Evolutionary conservation across 1,140 invertebrate genomes (phyloP).

Genomic region (Pseudoatta argentina): DNA sequence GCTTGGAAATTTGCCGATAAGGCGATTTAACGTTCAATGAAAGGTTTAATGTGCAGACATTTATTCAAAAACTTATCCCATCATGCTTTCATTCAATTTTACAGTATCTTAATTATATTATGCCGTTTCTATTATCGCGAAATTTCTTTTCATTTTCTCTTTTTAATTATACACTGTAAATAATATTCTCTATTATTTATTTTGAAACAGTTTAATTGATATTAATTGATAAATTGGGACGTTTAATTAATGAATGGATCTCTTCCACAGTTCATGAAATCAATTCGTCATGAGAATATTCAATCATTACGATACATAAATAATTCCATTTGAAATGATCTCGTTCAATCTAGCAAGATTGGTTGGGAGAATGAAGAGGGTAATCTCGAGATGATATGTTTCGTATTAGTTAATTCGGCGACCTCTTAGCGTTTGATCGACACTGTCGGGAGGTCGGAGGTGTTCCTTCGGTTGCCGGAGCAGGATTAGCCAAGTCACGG

Average conservation of each 20-base stretch:
- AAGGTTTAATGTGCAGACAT: not conserved
- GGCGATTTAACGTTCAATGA: conserved; percentile 38
- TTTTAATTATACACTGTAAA: not conserved
- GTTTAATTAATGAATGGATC: not conserved
- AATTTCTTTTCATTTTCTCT: not conserved
- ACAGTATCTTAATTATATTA: not conserved
- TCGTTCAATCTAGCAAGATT: not conserved
- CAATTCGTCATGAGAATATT: not conserved
- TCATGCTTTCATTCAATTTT: not conserved
- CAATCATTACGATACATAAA: not conserved
- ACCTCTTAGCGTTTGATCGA: conserved; percentile 37
- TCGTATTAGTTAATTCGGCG: conserved; percentile 25
- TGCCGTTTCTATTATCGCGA: not conserved
- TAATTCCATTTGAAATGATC: not conserved
- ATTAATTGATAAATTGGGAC: not conserved
- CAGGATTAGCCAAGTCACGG: conserved; percentile 59
- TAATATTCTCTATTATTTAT: not conserved
- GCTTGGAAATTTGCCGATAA: conserved; percentile 45
- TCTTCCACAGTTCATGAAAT: not conserved
- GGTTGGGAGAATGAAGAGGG: not conserved
- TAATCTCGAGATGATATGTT: not conserved
- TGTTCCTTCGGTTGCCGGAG: conserved; percentile 35
- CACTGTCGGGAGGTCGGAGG: conserved; percentile 28
- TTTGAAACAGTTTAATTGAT: not conserved
- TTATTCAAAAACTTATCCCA: conserved; percentile 13